Evolutionary conservation across 2,797 vertebrate species (phyloP).

Genomic region (Aotus griseimembra): DNA sequence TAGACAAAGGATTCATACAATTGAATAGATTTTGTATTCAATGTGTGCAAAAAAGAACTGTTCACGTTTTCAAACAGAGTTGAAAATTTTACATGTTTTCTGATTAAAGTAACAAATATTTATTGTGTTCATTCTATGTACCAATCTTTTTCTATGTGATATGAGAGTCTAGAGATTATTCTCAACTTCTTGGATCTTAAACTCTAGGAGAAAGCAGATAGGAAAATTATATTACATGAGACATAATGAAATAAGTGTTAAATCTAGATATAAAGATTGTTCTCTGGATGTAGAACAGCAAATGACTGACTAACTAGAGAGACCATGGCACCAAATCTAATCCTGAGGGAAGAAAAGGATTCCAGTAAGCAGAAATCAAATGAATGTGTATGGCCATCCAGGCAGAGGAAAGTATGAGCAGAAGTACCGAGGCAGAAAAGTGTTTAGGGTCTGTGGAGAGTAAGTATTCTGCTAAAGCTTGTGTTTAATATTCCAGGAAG

Average conservation of each 20-base stretch:
- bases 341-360: not conserved
- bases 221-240: not conserved
- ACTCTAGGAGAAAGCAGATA: not conserved
- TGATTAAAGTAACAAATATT: slow-evolving; percentile 8
- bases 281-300: not conserved
- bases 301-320: not conserved
- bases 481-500: not conserved
- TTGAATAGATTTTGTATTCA: not conserved
- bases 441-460: not conserved
- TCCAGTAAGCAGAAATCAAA: not conserved
- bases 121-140: not conserved
- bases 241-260: not conserved
- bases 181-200: not conserved
- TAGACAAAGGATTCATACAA: not conserved
- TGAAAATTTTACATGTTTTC: not conserved
- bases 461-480: not conserved
- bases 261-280: not conserved
- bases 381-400: not conserved
- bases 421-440: not conserved
- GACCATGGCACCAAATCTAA: not conserved
- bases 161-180: not conserved
- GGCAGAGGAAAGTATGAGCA: not conserved
- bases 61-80: not conserved
- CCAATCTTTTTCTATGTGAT: not conserved
- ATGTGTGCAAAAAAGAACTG: not conserved